Conservation (phyloP, 2,888 invertebrate species). For the Drosophila pegasa region DNA sequence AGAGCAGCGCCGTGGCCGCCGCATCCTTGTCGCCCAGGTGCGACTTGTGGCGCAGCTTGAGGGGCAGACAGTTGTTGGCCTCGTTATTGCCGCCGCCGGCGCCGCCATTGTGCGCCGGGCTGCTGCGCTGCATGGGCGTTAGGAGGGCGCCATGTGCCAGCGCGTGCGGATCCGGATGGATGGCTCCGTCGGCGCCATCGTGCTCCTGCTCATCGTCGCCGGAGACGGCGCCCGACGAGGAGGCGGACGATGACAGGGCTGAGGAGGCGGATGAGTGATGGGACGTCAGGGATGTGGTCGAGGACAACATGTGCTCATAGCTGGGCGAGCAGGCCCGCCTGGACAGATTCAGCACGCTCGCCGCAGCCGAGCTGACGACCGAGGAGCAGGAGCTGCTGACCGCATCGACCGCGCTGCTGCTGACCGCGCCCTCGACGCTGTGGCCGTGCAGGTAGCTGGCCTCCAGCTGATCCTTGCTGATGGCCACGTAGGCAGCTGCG, state of each 20-base stretch:
- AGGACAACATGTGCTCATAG: slow-evolving; percentile 90
- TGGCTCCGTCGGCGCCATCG: slow-evolving; percentile 83
- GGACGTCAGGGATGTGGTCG: slow-evolving; percentile 86
- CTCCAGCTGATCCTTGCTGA: slow-evolving; percentile 68
- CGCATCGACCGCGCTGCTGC: slow-evolving; percentile 82
- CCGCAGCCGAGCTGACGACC: slow-evolving; percentile 60
- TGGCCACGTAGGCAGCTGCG: slow-evolving; percentile 34
- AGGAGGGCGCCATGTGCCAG: slow-evolving; percentile 28
- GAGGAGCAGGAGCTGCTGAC: slow-evolving; percentile 70
- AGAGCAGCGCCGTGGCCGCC: slow-evolving; percentile 92
- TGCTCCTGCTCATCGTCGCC: slow-evolving; percentile 85
- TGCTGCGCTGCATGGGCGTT: slow-evolving; percentile 52
- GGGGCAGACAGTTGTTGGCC: slow-evolving; percentile 92
- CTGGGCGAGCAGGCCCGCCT: slow-evolving; percentile 88
- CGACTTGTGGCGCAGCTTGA: slow-evolving; percentile 96
- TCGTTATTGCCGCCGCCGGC: slow-evolving; percentile 84
- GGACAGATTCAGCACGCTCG: slow-evolving; percentile 90
- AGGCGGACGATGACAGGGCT: slow-evolving; percentile 89
- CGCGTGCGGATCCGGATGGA: slow-evolving; percentile 31
- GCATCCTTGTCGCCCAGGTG: slow-evolving; percentile 96
- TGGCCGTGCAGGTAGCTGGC: slow-evolving; percentile 60
- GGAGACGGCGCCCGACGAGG: slow-evolving; percentile 86
- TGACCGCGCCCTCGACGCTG: slow-evolving; percentile 66
- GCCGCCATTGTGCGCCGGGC: slow-evolving; percentile 51
- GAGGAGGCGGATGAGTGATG: slow-evolving; percentile 64